Evolutionary conservation across 2,888 invertebrate genomes (phyloP).

Genomic region (Rhamphomyia laevipes): DNA sequence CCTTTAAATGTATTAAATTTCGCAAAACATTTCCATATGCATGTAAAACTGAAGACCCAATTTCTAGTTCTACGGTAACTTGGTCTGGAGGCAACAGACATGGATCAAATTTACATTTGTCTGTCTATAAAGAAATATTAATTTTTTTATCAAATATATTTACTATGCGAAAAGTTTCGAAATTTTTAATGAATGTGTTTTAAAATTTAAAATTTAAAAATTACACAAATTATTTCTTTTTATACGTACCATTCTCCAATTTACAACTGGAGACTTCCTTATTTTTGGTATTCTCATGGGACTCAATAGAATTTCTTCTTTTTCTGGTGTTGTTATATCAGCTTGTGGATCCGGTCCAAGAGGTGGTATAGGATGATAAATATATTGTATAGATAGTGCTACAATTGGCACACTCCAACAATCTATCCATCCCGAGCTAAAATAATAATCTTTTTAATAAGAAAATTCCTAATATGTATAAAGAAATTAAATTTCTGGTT

Average conservation of each 20-base stretch:
- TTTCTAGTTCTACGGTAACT: conserved; percentile 85
- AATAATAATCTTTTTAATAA: neutral
- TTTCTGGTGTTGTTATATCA: conserved; percentile 86
- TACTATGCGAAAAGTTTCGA: too few species aligned
- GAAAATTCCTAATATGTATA: too few species aligned
- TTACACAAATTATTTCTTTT: too few species aligned
- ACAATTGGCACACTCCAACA: conserved; percentile 95
- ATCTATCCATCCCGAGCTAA: conserved; percentile 73
- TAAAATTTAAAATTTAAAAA: too few species aligned
- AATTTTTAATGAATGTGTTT: too few species aligned
- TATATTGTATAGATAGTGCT: conserved; percentile 79
- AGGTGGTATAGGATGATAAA: conserved; percentile 86
- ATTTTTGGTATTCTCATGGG: conserved; percentile 82
- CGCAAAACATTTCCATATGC: conserved; percentile 86
- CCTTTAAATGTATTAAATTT: conserved; percentile 77
- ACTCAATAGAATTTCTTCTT: conserved; percentile 82
- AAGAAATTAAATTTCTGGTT: too few species aligned
- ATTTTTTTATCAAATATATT: neutral
- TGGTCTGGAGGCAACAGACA: conserved; percentile 74
- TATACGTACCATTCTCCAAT: conserved; percentile 43
- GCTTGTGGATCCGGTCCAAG: conserved; percentile 80
- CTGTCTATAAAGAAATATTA: conserved; percentile 37
- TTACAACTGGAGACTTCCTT: conserved; percentile 56
- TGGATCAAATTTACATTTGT: conserved; percentile 73
- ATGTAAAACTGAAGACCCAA: conserved; percentile 84